Conservation (phyloP, 35 echinoderm and acorn worm species). For the Patiria miniata region DNA sequence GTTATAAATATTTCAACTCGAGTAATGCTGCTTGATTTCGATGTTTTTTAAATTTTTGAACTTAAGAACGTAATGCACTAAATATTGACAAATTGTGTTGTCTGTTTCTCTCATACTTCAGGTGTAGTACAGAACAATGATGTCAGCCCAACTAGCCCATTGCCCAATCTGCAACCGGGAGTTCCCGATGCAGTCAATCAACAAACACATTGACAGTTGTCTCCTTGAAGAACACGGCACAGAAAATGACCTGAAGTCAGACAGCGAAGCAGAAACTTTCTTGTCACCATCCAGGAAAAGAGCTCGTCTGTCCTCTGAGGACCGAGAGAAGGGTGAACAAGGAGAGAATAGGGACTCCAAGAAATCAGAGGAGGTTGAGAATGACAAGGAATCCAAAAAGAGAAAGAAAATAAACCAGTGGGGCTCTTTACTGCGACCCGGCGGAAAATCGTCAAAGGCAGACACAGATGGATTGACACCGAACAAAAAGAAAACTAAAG, state of each 20-base stretch:
- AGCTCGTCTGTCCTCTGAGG: too few species aligned
- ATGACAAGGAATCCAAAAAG: background rate
- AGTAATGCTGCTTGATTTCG: too few species aligned
- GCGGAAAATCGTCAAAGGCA: background rate
- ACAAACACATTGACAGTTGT: constrained; percentile 39
- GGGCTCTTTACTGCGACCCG: background rate
- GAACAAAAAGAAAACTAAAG: background rate
- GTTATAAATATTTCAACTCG: too few species aligned
- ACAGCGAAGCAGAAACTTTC: background rate
- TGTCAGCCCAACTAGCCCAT: background rate
- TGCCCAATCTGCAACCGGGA: constrained; percentile 16
- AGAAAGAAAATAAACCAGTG: background rate
- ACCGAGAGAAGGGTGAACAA: too few species aligned
- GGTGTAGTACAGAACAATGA: background rate
- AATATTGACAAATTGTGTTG: too few species aligned
- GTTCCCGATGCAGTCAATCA: constrained; percentile 16
- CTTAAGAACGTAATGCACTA: too few species aligned
- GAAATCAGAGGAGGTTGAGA: background rate
- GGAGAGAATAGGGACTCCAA: too few species aligned
- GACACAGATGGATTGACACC: background rate
- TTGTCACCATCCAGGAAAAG: too few species aligned
- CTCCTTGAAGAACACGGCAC: background rate
- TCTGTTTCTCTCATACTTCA: too few species aligned
- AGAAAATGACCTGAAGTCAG: background rate
- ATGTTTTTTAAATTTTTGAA: too few species aligned